Evolutionary conservation across 2,113 vertebrate species (phyloP).

Genomic region (Phrynocephalus versicolor): DNA sequence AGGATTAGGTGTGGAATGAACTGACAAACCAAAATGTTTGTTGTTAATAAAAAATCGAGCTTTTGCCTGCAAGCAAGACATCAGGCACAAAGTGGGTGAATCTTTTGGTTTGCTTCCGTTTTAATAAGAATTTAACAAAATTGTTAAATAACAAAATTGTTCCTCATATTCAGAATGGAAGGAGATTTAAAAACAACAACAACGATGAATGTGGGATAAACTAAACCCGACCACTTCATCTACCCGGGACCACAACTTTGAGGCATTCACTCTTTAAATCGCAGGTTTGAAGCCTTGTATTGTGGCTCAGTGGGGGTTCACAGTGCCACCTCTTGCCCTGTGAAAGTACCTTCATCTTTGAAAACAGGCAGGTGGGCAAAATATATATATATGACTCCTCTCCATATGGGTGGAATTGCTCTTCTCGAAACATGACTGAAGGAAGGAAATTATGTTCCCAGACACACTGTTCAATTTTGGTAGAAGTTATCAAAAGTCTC

Average conservation of each 20-base stretch:
- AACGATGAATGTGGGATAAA: not conserved
- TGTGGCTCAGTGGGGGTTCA: not conserved
- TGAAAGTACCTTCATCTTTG: not conserved
- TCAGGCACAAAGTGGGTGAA: not conserved
- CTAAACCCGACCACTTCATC: not conserved
- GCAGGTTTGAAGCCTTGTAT: not conserved
- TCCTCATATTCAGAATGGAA: not conserved
- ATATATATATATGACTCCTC: not conserved
- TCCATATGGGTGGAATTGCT: not conserved
- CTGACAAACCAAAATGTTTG: not conserved
- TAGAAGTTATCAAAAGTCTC: too few species aligned
- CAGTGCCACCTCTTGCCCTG: not conserved
- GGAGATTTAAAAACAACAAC: not conserved
- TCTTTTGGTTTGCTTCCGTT: not conserved
- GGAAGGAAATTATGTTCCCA: too few species aligned
- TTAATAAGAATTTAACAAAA: not conserved
- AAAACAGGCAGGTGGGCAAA: not conserved
- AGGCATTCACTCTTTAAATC: not conserved
- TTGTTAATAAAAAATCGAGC: not conserved
- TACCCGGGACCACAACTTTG: not conserved
- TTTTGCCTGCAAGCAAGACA: slow-evolving; percentile 24
- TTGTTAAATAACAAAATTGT: too few species aligned
- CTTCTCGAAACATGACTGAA: not conserved
- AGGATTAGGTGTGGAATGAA: not conserved
- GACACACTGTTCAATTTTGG: too few species aligned